Base-by-base conservation (phyloP, 2,888 invertebrate species). In the Heliconius charithonia region DNA sequence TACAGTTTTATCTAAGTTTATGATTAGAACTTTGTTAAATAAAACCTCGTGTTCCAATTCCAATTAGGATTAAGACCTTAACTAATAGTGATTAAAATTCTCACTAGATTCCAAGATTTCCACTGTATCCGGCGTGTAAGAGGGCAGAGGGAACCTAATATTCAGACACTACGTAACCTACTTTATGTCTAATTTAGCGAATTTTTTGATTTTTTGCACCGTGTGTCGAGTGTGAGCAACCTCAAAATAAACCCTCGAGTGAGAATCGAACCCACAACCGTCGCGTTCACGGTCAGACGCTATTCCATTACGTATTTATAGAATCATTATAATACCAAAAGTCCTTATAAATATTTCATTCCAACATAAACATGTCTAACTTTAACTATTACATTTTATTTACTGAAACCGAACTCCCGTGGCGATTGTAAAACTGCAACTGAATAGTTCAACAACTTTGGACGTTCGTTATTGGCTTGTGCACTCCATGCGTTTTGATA, bases 391-490 rank as follows among this genome's bases (percentile, higher is more conserved):
- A 72, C 73, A 77, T 82, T 76, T 80, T 83, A 82, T 82, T 82
- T 83, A 80, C 77, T 73, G 79, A 67, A 79, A 77, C 78, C 80
- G 73, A 82, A 83, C 79, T 78, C 83, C 82, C 81, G 75, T 66
- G 80, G 82, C 78, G 81, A 82, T 82, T 83, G 82, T 83, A 82
- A 83, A 83, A 81, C 81, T 81, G 77, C 81, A 81, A 82, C 82
- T 83, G 84, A 82, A 83, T 83, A 83, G 83, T 83, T 75, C 75
- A 71, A 81, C 82, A 84, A 83, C 83, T 84, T 82, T 67, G 66
- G 72, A 32, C 59, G 25, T 72, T 72, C n/a, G 72, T 32, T 72
- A 72, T 59, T 59, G 59, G 19, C 71, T 59, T n/a, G 56, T 56
- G n/a, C 56, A 32, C 29, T 59, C n/a, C n/a, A n/a, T 32, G 51